These are phyloP conservation scores for Cuculus canorus DNA, from an alignment of 2,797 vertebrate species.

Conservation along the genomic window DNA sequence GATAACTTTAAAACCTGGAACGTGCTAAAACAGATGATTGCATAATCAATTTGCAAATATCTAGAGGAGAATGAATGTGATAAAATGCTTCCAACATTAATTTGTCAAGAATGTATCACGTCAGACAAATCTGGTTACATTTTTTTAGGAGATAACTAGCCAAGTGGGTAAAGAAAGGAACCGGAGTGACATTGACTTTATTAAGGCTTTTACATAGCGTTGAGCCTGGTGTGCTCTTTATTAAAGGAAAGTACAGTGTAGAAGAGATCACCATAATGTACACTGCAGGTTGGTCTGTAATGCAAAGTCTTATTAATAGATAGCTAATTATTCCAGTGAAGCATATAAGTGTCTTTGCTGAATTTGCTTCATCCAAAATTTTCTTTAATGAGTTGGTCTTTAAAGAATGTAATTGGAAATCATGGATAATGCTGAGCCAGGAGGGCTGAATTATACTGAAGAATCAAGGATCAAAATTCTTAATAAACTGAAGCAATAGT, in stretches of 20 bases:
- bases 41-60: not conserved
- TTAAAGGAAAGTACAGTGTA: not conserved
- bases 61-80: not conserved
- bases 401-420: not conserved
- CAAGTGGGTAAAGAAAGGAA: not conserved
- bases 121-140: not conserved
- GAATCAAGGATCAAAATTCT: not conserved
- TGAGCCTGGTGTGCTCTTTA: not conserved
- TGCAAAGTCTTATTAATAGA: not conserved
- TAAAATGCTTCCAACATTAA: not conserved
- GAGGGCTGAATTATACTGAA: not conserved
- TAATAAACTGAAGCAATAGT: not conserved
- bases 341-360: not conserved
- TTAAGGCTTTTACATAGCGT: not conserved
- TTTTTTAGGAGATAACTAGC: not conserved
- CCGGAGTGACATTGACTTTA: not conserved
- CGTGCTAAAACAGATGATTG: not conserved
- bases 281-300: not conserved
- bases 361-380: not conserved
- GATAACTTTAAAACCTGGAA: not conserved
- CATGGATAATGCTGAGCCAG: not conserved
- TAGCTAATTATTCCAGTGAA: not conserved
- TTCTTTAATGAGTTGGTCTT: not conserved
- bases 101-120: not conserved
- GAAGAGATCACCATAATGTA: not conserved